Evolutionary conservation across 64 coral and sea anemone genomes (phyloP).

Genomic region (Montipora cactus): DNA sequence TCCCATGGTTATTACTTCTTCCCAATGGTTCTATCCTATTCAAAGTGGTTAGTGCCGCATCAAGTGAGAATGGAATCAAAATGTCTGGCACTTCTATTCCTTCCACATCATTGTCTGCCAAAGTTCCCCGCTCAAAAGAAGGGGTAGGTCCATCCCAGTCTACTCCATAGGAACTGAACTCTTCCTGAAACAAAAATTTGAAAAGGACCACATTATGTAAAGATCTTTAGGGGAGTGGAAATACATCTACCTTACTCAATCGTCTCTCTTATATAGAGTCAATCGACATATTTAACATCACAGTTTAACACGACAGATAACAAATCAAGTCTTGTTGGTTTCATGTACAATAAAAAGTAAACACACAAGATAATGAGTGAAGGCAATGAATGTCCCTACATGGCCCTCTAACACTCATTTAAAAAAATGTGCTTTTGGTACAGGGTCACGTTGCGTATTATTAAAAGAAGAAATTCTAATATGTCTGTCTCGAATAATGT

Average conservation of each 20-base stretch:
- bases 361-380: no score
- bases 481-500: no score
- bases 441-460: no score
- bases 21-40: not conserved
- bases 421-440: no score
- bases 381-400: no score
- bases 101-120: not conserved
- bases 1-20: not conserved
- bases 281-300: no score
- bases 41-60: not conserved
- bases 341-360: no score
- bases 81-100: not conserved
- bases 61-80: not conserved
- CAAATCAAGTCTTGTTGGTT: no score
- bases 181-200: not conserved
- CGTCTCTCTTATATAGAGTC: no score
- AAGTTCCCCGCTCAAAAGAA: not conserved
- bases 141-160: conserved; percentile 35
- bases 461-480: no score
- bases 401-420: no score
- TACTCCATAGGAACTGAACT: conserved; percentile 20
- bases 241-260: not conserved
- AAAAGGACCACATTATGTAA: not conserved
- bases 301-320: no score
- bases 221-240: not conserved